Evolutionary conservation across 2,797 vertebrate species (phyloP).

Genomic region (Hoplostethus atlanticus): DNA sequence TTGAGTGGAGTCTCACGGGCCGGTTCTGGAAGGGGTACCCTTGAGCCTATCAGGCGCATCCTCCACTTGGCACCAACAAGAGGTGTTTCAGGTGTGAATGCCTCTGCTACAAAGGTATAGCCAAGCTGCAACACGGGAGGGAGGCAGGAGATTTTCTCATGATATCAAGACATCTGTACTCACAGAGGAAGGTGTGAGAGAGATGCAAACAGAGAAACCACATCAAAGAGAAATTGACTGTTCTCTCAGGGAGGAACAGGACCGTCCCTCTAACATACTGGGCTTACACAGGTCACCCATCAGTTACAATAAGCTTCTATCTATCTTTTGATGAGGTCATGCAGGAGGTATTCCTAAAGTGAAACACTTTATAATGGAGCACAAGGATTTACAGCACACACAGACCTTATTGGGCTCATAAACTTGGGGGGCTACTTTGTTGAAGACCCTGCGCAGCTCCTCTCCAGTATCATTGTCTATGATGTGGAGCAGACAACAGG

Average conservation of each 20-base stretch:
- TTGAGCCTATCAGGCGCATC: conserved; percentile 87
- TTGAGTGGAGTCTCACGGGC: conserved; percentile 76
- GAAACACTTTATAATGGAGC: background rate
- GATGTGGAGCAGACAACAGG: conserved; percentile 86
- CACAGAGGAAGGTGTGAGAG: too few species aligned
- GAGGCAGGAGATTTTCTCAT: background rate
- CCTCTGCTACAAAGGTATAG: conserved; percentile 92
- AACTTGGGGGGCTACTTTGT: conserved; percentile 80
- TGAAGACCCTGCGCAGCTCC: conserved; percentile 86
- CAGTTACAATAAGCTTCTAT: background rate
- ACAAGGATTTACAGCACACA: background rate
- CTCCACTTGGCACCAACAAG: conserved; percentile 84
- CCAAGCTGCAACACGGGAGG: conserved; percentile 74
- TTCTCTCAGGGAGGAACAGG: too few species aligned
- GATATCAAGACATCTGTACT: background rate
- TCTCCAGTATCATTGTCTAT: conserved; percentile 93
- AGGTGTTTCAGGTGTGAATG: conserved; percentile 68
- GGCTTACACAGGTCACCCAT: background rate
- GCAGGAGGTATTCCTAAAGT: background rate
- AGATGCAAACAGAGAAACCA: too few species aligned
- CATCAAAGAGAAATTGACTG: too few species aligned
- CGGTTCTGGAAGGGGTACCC: conserved; percentile 82
- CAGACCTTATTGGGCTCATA: conserved; percentile 92
- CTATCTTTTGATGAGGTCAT: background rate
- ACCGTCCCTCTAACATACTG: too few species aligned